phyloP scores from a whole-genome alignment of 2,797 vertebrate species.

The Toxotes lorentzi region DNA sequence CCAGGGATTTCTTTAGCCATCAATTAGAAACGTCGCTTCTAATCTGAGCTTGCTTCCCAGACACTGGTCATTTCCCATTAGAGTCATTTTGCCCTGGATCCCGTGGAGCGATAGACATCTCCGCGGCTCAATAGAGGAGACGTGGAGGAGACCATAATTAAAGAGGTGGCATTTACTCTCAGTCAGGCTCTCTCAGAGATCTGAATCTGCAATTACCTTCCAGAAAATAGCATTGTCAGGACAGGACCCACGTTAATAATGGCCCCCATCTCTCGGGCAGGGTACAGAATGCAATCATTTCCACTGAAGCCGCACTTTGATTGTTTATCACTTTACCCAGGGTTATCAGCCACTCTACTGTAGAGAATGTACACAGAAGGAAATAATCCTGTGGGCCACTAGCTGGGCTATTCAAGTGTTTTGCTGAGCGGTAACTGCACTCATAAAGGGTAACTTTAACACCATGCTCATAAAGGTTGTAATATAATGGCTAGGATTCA shows the following conservation, averaged over 20 bases:
- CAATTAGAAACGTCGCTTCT: slow-evolving; percentile 97
- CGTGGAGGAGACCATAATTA: slow-evolving; percentile 90
- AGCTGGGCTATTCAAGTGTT: slow-evolving; percentile 66
- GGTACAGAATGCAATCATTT: slow-evolving; percentile 84
- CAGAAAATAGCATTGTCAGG: slow-evolving; percentile 90
- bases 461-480: slow-evolving; percentile 67
- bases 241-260: slow-evolving; percentile 87
- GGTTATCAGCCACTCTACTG: slow-evolving; percentile 83
- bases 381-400: slow-evolving; percentile 72
- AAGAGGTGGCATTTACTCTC: slow-evolving; percentile 94
- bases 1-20: slow-evolving; percentile 94
- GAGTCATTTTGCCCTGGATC: slow-evolving; percentile 90
- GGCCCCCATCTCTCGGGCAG: slow-evolving; percentile 83
- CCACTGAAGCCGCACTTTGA: slow-evolving; percentile 87
- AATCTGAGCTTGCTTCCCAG: slow-evolving; percentile 90
- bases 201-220: slow-evolving; percentile 92
- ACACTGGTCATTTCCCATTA: slow-evolving; percentile 97
- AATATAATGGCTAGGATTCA: slow-evolving; percentile 68
- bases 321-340: slow-evolving; percentile 85
- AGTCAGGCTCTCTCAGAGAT: slow-evolving; percentile 90
- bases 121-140: slow-evolving; percentile 86
- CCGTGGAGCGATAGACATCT: slow-evolving; percentile 89
- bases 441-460: slow-evolving; percentile 70
- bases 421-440: slow-evolving; percentile 68
- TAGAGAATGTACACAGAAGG: slow-evolving; percentile 76